These are phyloP conservation scores for Dendrophyllia cribrosa DNA, from an alignment of 64 coral and sea anemone species.

Conservation along the genomic window DNA sequence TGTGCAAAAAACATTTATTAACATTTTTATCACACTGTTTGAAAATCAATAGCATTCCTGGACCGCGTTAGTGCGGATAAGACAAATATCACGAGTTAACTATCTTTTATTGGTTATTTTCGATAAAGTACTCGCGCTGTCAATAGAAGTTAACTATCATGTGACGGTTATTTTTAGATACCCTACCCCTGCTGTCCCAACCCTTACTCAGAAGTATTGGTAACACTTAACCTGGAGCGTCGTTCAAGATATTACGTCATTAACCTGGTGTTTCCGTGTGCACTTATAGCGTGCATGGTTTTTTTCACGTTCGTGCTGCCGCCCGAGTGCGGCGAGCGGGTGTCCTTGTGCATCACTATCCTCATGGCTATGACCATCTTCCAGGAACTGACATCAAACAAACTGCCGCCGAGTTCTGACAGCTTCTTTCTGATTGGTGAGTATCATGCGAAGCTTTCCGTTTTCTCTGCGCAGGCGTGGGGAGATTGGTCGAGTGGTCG, in stretches of 20 bases:
- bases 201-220: conserved; percentile 61
- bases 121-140: too few species aligned
- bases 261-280: conserved; percentile 84
- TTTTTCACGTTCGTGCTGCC: conserved; percentile 86
- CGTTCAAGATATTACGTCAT: conserved; percentile 80
- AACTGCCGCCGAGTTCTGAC: conserved; percentile 75
- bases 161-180: conserved; percentile 13
- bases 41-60: too few species aligned
- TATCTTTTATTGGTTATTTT: too few species aligned
- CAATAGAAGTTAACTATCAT: too few species aligned
- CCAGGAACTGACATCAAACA: conserved; percentile 91
- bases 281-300: conserved; percentile 81
- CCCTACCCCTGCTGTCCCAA: conserved; percentile 61
- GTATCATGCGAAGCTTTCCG: background rate
- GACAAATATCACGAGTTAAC: too few species aligned
- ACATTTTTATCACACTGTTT: too few species aligned
- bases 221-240: conserved; percentile 57
- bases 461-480: background rate
- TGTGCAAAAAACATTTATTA: too few species aligned
- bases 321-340: conserved; percentile 86
- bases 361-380: conserved; percentile 98
- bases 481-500: background rate
- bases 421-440: conserved; percentile 86
- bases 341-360: conserved; percentile 89
- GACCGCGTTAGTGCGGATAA: too few species aligned